These are phyloP conservation scores for Sanderia malayensis DNA, from an alignment of 30 jellyfish, hydroid and myxozoan species.

Conservation along the genomic window DNA sequence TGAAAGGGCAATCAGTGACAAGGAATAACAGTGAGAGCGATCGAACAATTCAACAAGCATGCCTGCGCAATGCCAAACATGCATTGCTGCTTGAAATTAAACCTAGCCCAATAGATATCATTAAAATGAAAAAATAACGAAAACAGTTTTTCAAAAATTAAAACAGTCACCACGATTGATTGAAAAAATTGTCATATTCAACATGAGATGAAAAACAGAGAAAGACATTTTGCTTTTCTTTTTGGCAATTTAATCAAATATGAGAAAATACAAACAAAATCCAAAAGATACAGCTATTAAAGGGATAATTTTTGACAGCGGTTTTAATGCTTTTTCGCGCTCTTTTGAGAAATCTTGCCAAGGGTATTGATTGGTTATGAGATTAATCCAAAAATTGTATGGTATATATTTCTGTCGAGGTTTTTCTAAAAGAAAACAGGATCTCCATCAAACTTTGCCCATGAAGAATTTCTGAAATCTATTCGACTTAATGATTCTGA, in stretches of 20 bases:
- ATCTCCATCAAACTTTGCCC: not conserved
- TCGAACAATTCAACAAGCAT: too few species aligned
- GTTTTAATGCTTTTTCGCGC: slow-evolving; percentile 31
- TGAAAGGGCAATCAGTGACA: too few species aligned
- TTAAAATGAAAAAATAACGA: too few species aligned
- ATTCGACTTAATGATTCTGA: too few species aligned
- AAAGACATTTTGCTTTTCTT: not conserved
- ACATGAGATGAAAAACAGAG: not conserved
- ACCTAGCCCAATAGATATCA: too few species aligned
- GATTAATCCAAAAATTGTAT: slow-evolving; percentile 66
- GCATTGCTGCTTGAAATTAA: too few species aligned
- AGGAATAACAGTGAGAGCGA: too few species aligned
- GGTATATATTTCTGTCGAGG: slow-evolving; percentile 64
- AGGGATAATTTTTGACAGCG: slow-evolving; percentile 29
- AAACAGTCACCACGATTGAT: too few species aligned
- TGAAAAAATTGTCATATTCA: too few species aligned
- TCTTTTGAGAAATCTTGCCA: slow-evolving; percentile 61
- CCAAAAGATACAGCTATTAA: slow-evolving; percentile 1
- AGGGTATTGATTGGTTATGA: slow-evolving; percentile 52
- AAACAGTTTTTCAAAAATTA: too few species aligned
- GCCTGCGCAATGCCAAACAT: too few species aligned
- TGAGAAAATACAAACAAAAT: slow-evolving; percentile 24
- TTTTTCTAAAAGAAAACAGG: slow-evolving; percentile 52
- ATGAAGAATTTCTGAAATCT: too few species aligned
- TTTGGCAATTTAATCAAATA: not conserved